Base-by-base conservation (phyloP, 2,888 invertebrate species). In the Sphinx pinastri region DNA sequence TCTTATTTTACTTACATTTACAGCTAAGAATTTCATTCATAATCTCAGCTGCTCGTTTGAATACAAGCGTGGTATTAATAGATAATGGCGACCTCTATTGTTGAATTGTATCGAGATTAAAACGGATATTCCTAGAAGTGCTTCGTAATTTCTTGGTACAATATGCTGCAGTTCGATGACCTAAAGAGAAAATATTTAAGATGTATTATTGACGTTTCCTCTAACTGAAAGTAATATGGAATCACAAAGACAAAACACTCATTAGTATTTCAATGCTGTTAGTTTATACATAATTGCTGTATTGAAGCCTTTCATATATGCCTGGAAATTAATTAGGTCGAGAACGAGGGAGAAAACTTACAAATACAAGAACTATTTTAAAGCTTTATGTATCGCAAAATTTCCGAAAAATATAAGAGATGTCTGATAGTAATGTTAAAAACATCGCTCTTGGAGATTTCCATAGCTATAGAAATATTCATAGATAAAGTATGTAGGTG, bases 61-160 rank as follows among this genome's bases (percentile, higher is more conserved):
- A 31, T 38, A 51, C 16, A 52, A 38, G 68, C 51, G 58, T 59
- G 68, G 49, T 59, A 68, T 52, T 68, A 68, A 68, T 68, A 52
- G 51, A 68, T 68, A 51, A 59, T 13, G 16, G 59, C 38, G 59
- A 59, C 59, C 68, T 38, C 38, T 52, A 19, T 59, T 68, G 19
- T 58, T 38, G 51, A 60, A 59, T 52, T 59, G 45, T 38, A 52
- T n/a, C 38, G 68, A 38, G 68, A 68, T 68, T 68, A 59, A 52
- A 68, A 68, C 51, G 59, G 59, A 59, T 52, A 59, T 38, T 58
- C 8, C 7, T 16, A 47, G 68, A 52, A 59, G 38, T 60, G 59
- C 59, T 59, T 59, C 7, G 19, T 63, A 51, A 51, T 59, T 68
- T 52, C 59, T 59, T 49, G 45, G 63, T n/a, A 63, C 5, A 19